phyloP scores from a whole-genome alignment of 1,140 invertebrate species.

The honey bee (Apis mellifera) region DNA sequence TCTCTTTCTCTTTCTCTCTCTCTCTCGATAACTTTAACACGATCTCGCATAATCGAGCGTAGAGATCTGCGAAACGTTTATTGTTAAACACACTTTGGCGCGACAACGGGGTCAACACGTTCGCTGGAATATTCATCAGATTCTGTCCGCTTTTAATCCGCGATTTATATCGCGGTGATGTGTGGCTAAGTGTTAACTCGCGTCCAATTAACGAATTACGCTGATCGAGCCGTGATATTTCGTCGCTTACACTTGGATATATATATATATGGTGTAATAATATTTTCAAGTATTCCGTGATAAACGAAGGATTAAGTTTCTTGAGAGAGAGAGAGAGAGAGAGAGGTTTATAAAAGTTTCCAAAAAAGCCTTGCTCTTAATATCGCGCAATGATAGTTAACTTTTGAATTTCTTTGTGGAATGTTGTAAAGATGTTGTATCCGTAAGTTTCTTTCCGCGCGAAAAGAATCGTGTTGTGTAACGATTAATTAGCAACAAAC shows the following conservation, averaged over 20 bases:
- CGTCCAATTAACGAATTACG: neutral
- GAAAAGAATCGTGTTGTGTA: too few species aligned
- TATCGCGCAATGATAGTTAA: too few species aligned
- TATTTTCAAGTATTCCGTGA: neutral
- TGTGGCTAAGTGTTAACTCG: neutral
- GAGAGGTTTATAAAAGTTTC: too few species aligned
- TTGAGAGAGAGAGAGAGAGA: too few species aligned
- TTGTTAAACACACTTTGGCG: constrained; percentile 7
- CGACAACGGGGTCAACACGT: neutral
- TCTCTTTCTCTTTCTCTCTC: neutral
- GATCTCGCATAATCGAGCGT: neutral
- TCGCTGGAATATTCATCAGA: neutral
- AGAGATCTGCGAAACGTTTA: neutral
- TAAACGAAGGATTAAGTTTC: too few species aligned
- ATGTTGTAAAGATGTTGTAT: too few species aligned
- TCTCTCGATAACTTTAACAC: neutral
- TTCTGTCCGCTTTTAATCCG: neutral
- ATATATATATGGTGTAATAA: too few species aligned
- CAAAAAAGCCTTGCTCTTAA: too few species aligned
- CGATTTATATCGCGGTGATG: neutral
- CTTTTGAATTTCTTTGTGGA: too few species aligned
- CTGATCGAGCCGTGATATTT: neutral
- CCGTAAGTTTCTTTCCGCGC: too few species aligned
- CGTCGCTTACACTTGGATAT: neutral
- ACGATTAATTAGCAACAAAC: too few species aligned